These are phyloP conservation scores for Tinea semifulvella DNA, from an alignment of 2,888 invertebrate species.

Conservation along the genomic window DNA sequence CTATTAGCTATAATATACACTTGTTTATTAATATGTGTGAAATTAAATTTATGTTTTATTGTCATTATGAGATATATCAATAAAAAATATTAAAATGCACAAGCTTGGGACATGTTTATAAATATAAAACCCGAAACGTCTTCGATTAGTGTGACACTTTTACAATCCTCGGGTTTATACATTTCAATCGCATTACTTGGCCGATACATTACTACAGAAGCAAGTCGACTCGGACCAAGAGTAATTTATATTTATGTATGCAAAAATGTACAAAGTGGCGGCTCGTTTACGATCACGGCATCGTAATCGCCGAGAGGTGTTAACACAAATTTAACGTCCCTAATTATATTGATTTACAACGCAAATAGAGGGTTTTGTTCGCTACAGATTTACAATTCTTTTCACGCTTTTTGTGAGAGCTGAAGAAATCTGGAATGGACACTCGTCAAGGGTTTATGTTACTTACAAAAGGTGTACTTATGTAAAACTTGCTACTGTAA, in stretches of 20 bases:
- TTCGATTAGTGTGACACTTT: not conserved
- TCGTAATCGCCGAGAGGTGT: constrained; percentile 30
- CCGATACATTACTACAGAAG: constrained; percentile 9
- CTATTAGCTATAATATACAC: not conserved
- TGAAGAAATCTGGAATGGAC: too few species aligned
- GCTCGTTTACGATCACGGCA: constrained; percentile 29
- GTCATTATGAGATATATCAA: not conserved
- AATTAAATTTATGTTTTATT: not conserved
- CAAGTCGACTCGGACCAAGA: constrained; percentile 14
- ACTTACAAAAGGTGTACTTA: too few species aligned
- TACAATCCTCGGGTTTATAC: not conserved
- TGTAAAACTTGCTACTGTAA: too few species aligned
- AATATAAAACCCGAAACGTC: not conserved
- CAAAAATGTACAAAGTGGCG: constrained; percentile 20
- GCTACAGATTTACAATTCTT: constrained; percentile 6
- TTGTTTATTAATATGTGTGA: not conserved
- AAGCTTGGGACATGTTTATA: too few species aligned
- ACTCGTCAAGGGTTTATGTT: too few species aligned
- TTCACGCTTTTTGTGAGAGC: too few species aligned
- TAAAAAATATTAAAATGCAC: not conserved
- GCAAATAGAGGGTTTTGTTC: constrained; percentile 12
- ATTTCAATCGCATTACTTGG: not conserved
- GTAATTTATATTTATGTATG: constrained; percentile 37
- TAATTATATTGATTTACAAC: constrained; percentile 38
- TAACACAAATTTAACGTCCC: constrained; percentile 32